Conservation (phyloP, 53 echinoderm and acorn worm genomes). For the Paracentrotus lividus region DNA sequence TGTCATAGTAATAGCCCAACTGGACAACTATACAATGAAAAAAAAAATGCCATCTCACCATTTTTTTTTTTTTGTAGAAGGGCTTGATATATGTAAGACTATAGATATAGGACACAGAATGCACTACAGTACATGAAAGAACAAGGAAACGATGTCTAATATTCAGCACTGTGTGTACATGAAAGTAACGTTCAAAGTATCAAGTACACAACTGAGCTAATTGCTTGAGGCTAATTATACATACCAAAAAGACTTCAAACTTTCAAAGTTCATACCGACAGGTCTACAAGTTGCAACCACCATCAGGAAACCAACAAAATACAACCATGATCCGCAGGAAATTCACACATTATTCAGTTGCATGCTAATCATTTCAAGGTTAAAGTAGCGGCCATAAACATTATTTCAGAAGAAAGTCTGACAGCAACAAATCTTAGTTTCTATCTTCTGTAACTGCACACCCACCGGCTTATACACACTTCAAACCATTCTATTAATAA, state of each 20-base stretch:
- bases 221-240: not conserved
- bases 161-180: not conserved
- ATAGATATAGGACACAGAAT: not conserved
- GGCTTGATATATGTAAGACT: not conserved
- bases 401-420: not conserved
- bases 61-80: not conserved
- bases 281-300: not conserved
- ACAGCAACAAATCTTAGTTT: not conserved
- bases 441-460: not conserved
- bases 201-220: not conserved
- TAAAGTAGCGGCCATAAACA: not conserved
- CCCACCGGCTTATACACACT: constrained; percentile 5
- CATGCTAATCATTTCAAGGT: not conserved
- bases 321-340: not conserved
- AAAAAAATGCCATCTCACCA: not conserved
- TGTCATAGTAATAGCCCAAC: not conserved
- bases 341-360: not conserved
- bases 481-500: not conserved
- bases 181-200: not conserved
- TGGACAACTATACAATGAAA: not conserved
- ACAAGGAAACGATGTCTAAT: not conserved
- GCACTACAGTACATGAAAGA: not conserved
- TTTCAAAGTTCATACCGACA: not conserved
- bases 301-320: not conserved
- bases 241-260: constrained; percentile 25